A percentile compares a stretch with the other conserved stretches of the same genome.
Evolutionary conservation across 2,797 vertebrate genomes (phyloP).

Genomic region (Sebastes variabilis): DNA sequence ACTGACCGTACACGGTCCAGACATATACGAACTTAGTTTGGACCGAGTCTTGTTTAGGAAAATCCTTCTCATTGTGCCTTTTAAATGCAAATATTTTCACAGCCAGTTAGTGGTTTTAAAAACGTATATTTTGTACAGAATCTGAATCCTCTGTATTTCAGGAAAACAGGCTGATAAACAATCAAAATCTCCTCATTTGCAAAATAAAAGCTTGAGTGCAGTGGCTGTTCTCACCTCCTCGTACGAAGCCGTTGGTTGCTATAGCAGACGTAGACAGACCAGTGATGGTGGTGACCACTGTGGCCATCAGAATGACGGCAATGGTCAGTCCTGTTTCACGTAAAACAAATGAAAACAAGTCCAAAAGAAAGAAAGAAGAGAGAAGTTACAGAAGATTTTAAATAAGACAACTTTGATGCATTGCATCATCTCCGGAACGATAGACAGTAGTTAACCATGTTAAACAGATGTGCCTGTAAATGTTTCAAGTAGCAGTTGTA

Average conservation of each 20-base stretch:
- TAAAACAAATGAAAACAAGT: background rate
- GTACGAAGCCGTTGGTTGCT: conserved; percentile 95
- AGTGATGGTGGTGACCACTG: conserved; percentile 95
- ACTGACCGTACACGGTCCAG: too few species aligned
- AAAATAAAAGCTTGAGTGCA: background rate
- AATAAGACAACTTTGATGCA: background rate
- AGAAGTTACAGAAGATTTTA: background rate
- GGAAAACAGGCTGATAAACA: background rate
- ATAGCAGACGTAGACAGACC: conserved; percentile 97
- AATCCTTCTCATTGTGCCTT: too few species aligned
- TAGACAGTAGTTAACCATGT: background rate
- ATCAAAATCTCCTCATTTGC: background rate
- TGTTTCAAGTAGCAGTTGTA: background rate
- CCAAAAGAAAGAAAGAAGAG: too few species aligned
- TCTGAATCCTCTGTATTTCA: background rate
- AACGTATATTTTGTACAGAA: background rate
- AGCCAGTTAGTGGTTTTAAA: background rate
- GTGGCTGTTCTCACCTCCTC: conserved; percentile 87
- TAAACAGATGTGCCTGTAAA: background rate
- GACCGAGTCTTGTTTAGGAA: too few species aligned
- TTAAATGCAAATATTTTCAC: background rate
- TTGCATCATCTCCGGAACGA: background rate
- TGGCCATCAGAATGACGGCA: conserved; percentile 91
- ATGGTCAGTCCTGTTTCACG: conserved; percentile 87
- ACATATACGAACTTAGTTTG: too few species aligned